These are phyloP conservation scores for Apodemus agrarius DNA, from an alignment of 2,797 vertebrate species.

Conservation along the genomic window DNA sequence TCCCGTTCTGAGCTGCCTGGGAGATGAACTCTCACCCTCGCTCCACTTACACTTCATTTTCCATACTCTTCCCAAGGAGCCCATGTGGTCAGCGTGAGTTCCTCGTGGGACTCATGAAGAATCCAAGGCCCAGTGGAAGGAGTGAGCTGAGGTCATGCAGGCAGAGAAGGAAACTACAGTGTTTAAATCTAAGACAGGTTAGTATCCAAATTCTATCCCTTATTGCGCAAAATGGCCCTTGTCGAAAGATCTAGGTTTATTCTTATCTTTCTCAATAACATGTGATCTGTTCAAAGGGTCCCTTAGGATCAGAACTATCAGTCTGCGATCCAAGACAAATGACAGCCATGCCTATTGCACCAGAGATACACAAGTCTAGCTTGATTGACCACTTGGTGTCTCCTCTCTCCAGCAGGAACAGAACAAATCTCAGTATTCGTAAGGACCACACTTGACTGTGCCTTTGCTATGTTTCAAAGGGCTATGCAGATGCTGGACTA, in stretches of 20 bases:
- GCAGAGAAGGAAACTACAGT: neutral
- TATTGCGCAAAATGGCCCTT: neutral
- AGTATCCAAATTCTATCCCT: neutral
- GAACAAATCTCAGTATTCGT: neutral
- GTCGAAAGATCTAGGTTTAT: neutral
- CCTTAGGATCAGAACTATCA: neutral
- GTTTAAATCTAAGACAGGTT: neutral
- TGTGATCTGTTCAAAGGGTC: neutral
- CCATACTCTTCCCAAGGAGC: neutral
- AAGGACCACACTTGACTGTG: neutral
- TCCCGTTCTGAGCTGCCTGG: neutral
- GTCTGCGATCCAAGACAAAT: neutral
- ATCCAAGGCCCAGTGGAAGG: neutral
- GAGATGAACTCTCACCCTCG: neutral
- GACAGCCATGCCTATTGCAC: neutral
- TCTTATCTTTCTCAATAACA: neutral
- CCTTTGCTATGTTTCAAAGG: neutral
- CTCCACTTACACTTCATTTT: conserved; percentile 17
- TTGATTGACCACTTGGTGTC: neutral
- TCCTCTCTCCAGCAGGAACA: neutral
- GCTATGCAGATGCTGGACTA: neutral
- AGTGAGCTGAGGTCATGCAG: neutral
- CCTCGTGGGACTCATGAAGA: neutral
- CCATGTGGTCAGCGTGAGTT: neutral
- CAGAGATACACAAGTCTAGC: neutral